Evolutionary conservation across 2,888 invertebrate species (phyloP), one percentile per base, ranked within the genome.

Genomic region (Papilio protenor): DNA sequence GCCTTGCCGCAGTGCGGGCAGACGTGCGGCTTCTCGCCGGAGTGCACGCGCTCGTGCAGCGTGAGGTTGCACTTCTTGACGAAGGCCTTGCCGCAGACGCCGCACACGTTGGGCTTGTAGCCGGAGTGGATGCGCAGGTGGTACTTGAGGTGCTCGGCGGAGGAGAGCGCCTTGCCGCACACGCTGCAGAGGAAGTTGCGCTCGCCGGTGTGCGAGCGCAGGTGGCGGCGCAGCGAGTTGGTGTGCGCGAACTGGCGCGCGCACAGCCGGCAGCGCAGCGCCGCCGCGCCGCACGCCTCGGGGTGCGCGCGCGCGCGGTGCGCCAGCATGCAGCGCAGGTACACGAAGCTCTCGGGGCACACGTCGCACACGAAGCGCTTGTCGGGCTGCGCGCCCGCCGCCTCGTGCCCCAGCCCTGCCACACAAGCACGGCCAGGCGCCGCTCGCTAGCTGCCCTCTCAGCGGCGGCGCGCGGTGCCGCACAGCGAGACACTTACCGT

Each of bases 1-100:
- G 95, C 95, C 87, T 96, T 96, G n/a, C 95, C 95, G 88, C 96
- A 96, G 86, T 94, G 93, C 80, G 95, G 90, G 87, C 96, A 96
- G 79, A 95, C 93, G 88, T 96, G 95, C 57, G 96, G 96, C 87
- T 95, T 95, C 89, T 96, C 96, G 0, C 96, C 96, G 1, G 95
- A 95, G 88, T 96, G 96, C 73, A 95, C 95, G 66, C 96, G 91
- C 89, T 95, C 95, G 90, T 96, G 96, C 82, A 96, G 89, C 33
- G 95, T 95, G 82, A 96, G 87, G 88, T 96, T 95, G 85, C 95
- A 95, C 83, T 95, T 95, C 87, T 96, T 96, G 49, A 95, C 95
- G 88, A 96, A 96, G 1, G 95, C 95, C 85, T 96, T 96, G 70
- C 95, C 94, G 85, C 94, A 95, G 57, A 57, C 57, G 57, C 57